Evolutionary conservation across 2,797 vertebrate species (phyloP).

Genomic region (Florisuga fusca): DNA sequence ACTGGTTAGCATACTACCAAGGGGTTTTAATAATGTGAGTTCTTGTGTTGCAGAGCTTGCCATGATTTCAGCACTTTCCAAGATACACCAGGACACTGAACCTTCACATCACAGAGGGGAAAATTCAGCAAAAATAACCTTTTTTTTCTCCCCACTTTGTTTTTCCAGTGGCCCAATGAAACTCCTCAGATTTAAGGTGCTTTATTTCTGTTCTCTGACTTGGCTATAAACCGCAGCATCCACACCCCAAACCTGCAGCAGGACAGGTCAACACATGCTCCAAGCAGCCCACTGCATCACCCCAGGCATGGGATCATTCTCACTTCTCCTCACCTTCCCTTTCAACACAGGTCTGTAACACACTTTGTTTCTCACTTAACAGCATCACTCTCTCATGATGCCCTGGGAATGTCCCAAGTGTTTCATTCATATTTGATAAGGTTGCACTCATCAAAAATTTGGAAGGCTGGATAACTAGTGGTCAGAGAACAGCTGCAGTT

Average conservation of each 20-base stretch:
- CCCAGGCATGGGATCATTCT: not conserved
- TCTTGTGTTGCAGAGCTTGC: not conserved
- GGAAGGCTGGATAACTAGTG: not conserved
- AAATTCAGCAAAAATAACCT: not conserved
- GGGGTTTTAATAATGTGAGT: not conserved
- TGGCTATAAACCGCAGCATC: not conserved
- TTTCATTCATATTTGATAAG: not conserved
- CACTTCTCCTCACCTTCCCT: not conserved
- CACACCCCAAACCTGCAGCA: not conserved
- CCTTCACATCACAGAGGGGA: not conserved
- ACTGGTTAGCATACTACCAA: not conserved
- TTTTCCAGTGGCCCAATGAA: not conserved
- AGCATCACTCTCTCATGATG: not conserved
- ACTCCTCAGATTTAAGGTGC: not conserved
- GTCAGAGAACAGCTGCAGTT: not conserved
- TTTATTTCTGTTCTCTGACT: not conserved
- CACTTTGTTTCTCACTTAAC: not conserved
- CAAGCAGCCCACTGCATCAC: not conserved
- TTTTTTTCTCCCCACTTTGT: not conserved
- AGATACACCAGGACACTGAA: not conserved
- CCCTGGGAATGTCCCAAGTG: not conserved
- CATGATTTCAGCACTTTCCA: not conserved
- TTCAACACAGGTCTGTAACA: not conserved
- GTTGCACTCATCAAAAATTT: not conserved
- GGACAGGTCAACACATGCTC: not conserved